A percentile compares a stretch with the other conserved stretches of the same genome.
These are phyloP conservation scores for Amblyteles armatorius DNA, from an alignment of 2,888 invertebrate species.

Conservation along the genomic window DNA sequence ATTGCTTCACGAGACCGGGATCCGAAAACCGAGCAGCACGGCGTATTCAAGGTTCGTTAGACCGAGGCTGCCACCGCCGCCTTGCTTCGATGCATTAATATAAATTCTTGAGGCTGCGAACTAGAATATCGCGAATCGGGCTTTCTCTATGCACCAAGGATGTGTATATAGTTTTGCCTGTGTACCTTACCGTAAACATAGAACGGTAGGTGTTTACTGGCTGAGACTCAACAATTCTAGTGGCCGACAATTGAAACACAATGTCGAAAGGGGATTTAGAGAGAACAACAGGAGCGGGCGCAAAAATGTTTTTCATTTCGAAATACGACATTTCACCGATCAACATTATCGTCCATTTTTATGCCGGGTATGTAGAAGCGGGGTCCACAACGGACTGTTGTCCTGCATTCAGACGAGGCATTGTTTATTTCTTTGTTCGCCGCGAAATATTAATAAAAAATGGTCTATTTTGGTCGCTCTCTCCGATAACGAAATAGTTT, in stretches of 20 bases:
- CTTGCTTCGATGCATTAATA: constrained; percentile 33
- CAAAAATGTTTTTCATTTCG: constrained; percentile 4
- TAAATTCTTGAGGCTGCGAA: constrained; percentile 26
- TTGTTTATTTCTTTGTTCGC: no score
- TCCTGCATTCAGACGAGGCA: no score
- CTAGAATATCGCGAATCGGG: constrained; percentile 23
- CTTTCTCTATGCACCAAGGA: constrained; percentile 22
- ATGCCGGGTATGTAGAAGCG: background rate
- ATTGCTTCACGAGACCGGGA: constrained; percentile 33
- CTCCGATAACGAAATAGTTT: background rate
- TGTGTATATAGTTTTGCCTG: constrained; percentile 3
- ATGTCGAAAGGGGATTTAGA: background rate
- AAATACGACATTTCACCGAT: background rate
- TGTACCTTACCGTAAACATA: constrained; percentile 4
- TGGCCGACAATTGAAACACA: background rate
- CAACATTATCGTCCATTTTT: background rate
- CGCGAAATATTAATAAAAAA: no score
- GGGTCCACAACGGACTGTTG: no score
- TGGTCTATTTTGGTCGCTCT: no score
- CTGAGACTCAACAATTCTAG: constrained; percentile 43
- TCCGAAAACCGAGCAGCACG: constrained; percentile 6
- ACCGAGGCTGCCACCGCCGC: constrained; percentile 9
- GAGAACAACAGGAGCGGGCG: background rate
- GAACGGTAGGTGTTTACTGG: constrained; percentile 23
- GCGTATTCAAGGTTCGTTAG: constrained; percentile 56